phyloP scores from a whole-genome alignment of 1,140 invertebrate genomes.

The Drosophila melanica region DNA sequence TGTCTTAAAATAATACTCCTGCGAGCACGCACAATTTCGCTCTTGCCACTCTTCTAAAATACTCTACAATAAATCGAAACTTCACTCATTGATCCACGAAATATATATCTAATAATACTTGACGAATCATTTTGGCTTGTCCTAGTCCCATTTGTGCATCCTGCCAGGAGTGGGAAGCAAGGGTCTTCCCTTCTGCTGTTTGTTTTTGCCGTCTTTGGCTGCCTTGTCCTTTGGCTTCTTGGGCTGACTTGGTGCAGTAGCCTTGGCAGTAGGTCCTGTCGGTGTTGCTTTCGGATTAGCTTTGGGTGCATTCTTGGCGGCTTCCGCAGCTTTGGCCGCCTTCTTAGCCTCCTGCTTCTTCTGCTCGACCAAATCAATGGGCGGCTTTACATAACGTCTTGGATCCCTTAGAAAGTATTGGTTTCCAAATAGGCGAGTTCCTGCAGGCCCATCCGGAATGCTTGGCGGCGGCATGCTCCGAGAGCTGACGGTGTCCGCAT shows the following conservation, averaged over 20 bases:
- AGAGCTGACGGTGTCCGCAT: conserved; percentile 35
- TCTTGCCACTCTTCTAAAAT: too few species aligned
- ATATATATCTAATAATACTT: too few species aligned
- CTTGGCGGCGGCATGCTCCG: conserved; percentile 22
- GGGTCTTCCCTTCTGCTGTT: not conserved
- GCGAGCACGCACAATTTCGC: too few species aligned
- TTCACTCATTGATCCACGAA: too few species aligned
- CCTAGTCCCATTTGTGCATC: conserved; percentile 53
- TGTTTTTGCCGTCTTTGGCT: not conserved
- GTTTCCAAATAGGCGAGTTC: conserved; percentile 9
- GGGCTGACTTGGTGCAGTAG: not conserved
- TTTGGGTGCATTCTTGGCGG: not conserved
- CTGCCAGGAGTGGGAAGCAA: conserved; percentile 46
- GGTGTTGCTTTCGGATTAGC: not conserved
- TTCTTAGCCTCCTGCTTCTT: conserved; percentile 4
- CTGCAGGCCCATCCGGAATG: conserved; percentile 8
- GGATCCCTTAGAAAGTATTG: conserved; percentile 55
- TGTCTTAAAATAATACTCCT: too few species aligned
- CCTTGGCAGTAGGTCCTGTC: not conserved
- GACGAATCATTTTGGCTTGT: too few species aligned
- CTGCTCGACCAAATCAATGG: conserved; percentile 45
- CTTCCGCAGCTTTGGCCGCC: conserved; percentile 9
- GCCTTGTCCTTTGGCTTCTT: not conserved
- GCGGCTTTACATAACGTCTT: conserved; percentile 25
- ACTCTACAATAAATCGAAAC: too few species aligned